Evolutionary conservation across 2,797 vertebrate species (phyloP).

Genomic region (Heteromormyrus szaboi): DNA sequence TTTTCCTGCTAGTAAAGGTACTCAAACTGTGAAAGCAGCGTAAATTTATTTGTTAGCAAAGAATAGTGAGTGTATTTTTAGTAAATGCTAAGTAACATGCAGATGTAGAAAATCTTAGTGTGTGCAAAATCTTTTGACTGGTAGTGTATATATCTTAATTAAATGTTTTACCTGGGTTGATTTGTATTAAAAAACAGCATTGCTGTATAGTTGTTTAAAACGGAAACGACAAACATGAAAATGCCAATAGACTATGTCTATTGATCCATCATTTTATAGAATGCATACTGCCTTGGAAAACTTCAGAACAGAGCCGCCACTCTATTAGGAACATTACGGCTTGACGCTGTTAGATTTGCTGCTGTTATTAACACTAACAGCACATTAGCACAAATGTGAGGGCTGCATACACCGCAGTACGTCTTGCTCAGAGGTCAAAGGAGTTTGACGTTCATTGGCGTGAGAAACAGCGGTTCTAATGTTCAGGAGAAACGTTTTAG

Average conservation of each 20-base stretch:
- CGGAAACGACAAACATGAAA: background rate
- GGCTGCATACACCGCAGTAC: background rate
- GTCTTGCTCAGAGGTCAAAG: background rate
- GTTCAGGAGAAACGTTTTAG: background rate
- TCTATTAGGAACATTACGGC: background rate
- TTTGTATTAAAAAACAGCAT: background rate
- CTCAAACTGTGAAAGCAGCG: background rate
- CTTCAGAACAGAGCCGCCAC: background rate
- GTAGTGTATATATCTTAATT: background rate
- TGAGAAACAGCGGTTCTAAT: background rate
- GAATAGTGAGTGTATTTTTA: background rate
- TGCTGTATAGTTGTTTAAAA: background rate
- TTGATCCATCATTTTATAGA: background rate
- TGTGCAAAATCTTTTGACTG: background rate
- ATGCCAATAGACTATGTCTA: background rate
- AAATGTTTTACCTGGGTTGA: background rate
- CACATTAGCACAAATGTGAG: background rate
- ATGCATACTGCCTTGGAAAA: background rate
- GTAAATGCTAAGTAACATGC: background rate
- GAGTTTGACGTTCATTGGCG: background rate
- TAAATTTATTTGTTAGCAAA: background rate
- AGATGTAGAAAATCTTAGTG: background rate
- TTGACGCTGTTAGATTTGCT: background rate
- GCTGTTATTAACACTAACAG: background rate
- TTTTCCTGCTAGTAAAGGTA: background rate